phyloP scores from a whole-genome alignment of 2,797 vertebrate species.

The Parambassis ranga region DNA sequence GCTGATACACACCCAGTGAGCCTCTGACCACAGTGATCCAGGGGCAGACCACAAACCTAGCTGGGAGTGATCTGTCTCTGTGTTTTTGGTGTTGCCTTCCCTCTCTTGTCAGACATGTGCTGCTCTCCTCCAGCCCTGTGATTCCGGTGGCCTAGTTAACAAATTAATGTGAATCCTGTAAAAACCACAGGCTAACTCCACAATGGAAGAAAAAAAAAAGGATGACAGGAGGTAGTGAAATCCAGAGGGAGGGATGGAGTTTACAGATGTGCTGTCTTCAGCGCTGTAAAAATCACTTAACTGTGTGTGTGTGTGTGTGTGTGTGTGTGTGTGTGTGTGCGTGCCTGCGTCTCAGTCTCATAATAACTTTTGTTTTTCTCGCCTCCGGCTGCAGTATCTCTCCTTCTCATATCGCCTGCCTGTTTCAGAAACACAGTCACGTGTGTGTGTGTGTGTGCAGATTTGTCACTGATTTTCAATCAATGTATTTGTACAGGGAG shows the following conservation, averaged over 20 bases:
- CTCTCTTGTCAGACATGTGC: constrained; percentile 41
- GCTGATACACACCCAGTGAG: constrained; percentile 39
- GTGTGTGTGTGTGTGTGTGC: not conserved
- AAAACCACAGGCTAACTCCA: constrained; percentile 57
- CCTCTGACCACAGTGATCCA: constrained; percentile 49
- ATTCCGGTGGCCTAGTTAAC: constrained; percentile 61
- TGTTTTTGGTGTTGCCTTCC: constrained; percentile 8
- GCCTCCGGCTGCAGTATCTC: not conserved
- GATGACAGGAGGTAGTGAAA: constrained; percentile 32
- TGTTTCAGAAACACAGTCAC: constrained; percentile 12
- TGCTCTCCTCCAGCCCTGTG: constrained; percentile 24
- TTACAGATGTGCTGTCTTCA: constrained; percentile 27
- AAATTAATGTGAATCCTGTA: constrained; percentile 62
- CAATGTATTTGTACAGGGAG: constrained; percentile 46
- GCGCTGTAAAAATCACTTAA: constrained; percentile 12
- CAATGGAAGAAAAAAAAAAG: not conserved
- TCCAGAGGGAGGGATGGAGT: not conserved
- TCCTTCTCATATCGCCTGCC: not conserved
- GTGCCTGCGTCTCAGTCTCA: too few species aligned
- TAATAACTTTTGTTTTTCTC: constrained; percentile 1
- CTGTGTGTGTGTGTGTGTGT: not conserved
- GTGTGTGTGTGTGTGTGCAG: constrained; percentile 21
- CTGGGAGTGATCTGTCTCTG: not conserved
- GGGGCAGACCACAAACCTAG: constrained; percentile 42
- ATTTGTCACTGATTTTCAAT: constrained; percentile 50